A percentile compares a stretch with the other conserved stretches of the same genome.
Evolutionary conservation across 53 echinoderm and acorn worm genomes (phyloP).

Genomic region (Glandiceps talaboti): DNA sequence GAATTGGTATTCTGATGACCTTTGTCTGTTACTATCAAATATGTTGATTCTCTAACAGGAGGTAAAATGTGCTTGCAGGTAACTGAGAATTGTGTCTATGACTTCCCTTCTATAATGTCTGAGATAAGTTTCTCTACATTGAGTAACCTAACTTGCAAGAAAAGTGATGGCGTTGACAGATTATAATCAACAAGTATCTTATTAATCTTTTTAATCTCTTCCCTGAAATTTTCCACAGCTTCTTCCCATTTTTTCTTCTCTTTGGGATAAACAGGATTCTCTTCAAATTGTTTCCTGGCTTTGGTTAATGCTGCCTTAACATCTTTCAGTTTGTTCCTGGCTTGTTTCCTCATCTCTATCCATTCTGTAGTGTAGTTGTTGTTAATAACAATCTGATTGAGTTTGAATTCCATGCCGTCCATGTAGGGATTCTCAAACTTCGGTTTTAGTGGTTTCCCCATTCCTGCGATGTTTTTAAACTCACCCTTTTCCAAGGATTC

Average conservation of each 20-base stretch:
- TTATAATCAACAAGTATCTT: not conserved
- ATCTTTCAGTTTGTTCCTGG: not conserved
- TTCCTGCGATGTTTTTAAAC: not conserved
- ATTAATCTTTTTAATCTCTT: not conserved
- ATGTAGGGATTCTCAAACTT: not conserved
- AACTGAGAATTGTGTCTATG: no score
- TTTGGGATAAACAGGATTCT: not conserved
- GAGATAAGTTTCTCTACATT: not conserved
- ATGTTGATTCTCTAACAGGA: no score
- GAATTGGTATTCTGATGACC: no score
- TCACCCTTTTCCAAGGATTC: not conserved
- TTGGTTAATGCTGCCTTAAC: not conserved
- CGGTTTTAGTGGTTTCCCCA: not conserved
- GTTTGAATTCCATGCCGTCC: not conserved
- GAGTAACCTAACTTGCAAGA: not conserved
- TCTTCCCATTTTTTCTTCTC: not conserved
- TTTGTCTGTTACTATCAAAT: no score
- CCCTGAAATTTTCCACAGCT: not conserved
- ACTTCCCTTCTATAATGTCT: no score
- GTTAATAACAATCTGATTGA: not conserved
- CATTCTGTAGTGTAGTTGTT: not conserved
- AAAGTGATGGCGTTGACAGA: not conserved
- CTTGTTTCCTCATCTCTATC: not conserved
- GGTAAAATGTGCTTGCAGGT: no score
- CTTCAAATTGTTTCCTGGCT: not conserved